Base-by-base conservation (phyloP, 2,113 vertebrate genomes). In the Scomber scombrus region DNA sequence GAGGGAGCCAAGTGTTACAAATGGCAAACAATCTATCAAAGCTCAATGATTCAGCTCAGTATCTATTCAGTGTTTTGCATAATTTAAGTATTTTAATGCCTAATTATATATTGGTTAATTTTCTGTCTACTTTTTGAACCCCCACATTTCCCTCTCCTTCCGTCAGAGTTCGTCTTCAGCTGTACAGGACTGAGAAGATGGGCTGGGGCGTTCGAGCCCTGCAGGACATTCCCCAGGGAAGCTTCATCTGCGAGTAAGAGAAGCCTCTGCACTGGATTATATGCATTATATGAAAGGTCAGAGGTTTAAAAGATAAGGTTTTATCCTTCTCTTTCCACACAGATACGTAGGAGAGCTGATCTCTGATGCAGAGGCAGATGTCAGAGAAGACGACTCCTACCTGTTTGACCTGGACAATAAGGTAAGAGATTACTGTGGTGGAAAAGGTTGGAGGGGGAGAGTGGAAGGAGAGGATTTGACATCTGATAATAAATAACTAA, bases 371-470 rank as follows among this genome's bases (percentile, higher is more conserved):
- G 97, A 98, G 80, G 97, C 97, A 0, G 97, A 98, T 6, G 97
- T 98, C 16, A 89, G 97, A 74, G 97, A 98, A 88, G 97, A 98
- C 0, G 97, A 98, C 66, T 98, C 97, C 0, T 98, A 98, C 54
- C 93, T 98, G 47, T 98, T 98, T 68, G 97, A 98, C 88, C 90
- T 98, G 66, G 97, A 98, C 90, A 98, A 98, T 84, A 98, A 98
- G 96, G 97, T 98, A 58, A 11, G 14, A 55, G 43, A 16, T 49
- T 10, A 56, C 18, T 16, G 10, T 16, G 6, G 3, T 0, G 0
- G 18, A 61, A 40, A 75, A 29, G 9, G 8, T 40, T 40, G 34
- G 34, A 40, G 34, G 34, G 34, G 6, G 34, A 40, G 34, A 26
- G 34, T 26, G 23, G n/a, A 34, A 18, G 23, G 4, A 46, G 29